Evolutionary conservation across 2,888 invertebrate genomes (phyloP), one percentile per base, ranked within the genome.

Genomic region (Malacosoma neustria): DNA sequence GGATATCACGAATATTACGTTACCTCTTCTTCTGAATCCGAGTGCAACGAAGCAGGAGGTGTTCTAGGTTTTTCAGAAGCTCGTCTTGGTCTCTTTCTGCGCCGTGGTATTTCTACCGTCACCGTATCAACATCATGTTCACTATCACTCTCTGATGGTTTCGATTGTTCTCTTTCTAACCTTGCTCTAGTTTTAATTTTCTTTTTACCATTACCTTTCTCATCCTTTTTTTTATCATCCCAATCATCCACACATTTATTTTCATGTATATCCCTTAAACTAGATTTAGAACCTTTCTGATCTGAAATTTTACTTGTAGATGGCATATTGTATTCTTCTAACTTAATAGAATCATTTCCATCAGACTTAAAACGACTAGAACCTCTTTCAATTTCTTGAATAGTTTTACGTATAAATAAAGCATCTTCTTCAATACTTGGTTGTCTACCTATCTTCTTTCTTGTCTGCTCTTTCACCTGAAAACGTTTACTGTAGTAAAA

Each of bases 401-500:
- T 85, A 3, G 85, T 74, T 64, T 81, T 73, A 49, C 82, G 70
- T 9, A 84, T 85, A 41, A 82, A 80, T 45, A 72, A 69, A 0
- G 85, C 85, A 39, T 85, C 85, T 61, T 84, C 84, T 61, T 85
- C 85, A 43, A 82, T 73, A 36, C 86, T 85, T 1, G 72, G 62
- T 43, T 84, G 84, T 38, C 80, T 61, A n/a, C 51, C 57, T 14
- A 82, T 55, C 46, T 73, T 64, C 54, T 59, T 68, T 32, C 48
- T 50, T 30, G 29, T 59, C 47, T 72, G 75, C 4, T 75, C 73
- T 39, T 73, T 70, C 15, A 50, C 45, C 76, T 76, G 57, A 9
- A 55, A 66, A 42, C 14, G 44, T 36, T 48, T 46, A 48, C 44
- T 51, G 43, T 42, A 39, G 34, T 49, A 34, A 43, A 48, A 30